Percentiles rank a stretch among this genome's conserved stretches.
phyloP scores from a whole-genome alignment of 1,140 invertebrate genomes.

The Panonychus citri region DNA sequence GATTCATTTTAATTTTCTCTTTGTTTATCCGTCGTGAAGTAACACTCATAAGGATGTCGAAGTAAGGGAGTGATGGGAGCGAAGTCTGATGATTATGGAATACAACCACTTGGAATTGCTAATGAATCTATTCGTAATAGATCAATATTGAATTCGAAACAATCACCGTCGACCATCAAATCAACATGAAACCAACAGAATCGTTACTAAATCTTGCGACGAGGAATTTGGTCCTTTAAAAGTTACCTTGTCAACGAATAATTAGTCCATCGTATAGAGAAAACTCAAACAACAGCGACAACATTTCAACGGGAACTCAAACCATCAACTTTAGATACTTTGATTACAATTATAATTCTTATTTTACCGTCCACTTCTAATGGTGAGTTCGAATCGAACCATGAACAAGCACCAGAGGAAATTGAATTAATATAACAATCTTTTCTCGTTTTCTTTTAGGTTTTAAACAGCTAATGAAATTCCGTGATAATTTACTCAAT shows the following conservation, averaged over 20 bases:
- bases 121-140: constrained; percentile 37
- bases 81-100: constrained; percentile 50
- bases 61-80: constrained; percentile 63
- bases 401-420: background rate
- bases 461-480: background rate
- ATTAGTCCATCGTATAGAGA: no score
- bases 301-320: no score
- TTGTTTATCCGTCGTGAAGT: constrained; percentile 45
- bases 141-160: constrained; percentile 8
- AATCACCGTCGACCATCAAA: background rate
- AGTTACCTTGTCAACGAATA: no score
- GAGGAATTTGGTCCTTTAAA: background rate
- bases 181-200: background rate
- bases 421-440: background rate
- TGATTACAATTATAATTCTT: no score
- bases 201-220: background rate
- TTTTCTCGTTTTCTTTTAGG: background rate
- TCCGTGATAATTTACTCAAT: background rate
- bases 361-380: background rate
- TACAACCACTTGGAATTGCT: constrained; percentile 73
- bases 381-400: background rate
- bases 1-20: no score
- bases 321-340: no score
- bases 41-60: constrained; percentile 50
- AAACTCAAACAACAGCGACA: no score